Evolutionary conservation across 92 coral and sea anemone species (phyloP).

Genomic region (Actinostola sp.): DNA sequence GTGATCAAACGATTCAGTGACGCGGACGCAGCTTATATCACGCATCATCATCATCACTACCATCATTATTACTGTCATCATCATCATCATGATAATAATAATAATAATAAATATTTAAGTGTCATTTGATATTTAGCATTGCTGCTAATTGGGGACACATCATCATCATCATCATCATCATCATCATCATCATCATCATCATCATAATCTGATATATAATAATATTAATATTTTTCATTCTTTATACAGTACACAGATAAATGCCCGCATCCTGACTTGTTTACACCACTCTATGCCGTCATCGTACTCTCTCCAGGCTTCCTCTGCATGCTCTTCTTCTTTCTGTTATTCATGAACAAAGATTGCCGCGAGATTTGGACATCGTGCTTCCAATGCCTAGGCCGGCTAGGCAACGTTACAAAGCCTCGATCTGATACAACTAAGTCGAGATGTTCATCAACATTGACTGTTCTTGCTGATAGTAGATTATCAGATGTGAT

Average conservation of each 20-base stretch:
- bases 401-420: conserved; percentile 22
- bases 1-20: no score
- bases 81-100: no score
- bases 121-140: background rate
- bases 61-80: no score
- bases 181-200: no score
- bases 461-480: conserved; percentile 55
- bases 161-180: no score
- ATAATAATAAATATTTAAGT: no score
- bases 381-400: conserved; percentile 40
- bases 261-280: conserved; percentile 65
- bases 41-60: no score
- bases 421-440: conserved; percentile 47
- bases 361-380: conserved; percentile 89
- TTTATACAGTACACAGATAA: conserved; percentile 35
- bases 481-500: conserved; percentile 42
- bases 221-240: no score
- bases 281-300: conserved; percentile 56
- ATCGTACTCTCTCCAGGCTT: conserved; percentile 84
- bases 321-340: conserved; percentile 83
- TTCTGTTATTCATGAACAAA: conserved; percentile 83
- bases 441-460: conserved; percentile 71
- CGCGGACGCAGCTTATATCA: no score
- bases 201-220: no score
- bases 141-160: no score